Evolutionary conservation across 2,888 invertebrate genomes (phyloP).

Genomic region (Zonitis immaculata): DNA sequence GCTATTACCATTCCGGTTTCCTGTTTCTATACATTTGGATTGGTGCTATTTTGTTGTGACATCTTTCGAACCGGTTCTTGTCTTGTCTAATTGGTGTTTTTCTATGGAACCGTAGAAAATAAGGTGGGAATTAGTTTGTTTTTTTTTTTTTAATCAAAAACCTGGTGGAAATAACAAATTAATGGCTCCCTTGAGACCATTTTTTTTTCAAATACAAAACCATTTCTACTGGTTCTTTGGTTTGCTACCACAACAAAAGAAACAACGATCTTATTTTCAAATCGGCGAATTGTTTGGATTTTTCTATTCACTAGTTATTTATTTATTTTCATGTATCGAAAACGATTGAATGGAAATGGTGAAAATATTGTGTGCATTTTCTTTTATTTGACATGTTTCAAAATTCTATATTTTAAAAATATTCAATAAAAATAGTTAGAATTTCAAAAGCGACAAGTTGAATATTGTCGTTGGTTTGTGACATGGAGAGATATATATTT

Average conservation of each 20-base stretch:
- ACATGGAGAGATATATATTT: not conserved
- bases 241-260: not conserved
- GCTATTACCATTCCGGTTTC: too few species aligned
- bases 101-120: conserved; percentile 19
- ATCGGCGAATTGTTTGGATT: not conserved
- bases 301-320: too few species aligned
- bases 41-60: conserved; percentile 26
- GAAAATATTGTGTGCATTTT: too few species aligned
- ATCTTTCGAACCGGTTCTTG: conserved; percentile 13
- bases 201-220: conserved; percentile 12
- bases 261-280: not conserved
- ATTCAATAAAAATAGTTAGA: too few species aligned
- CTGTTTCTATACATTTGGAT: conserved; percentile 19
- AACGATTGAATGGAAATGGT: too few species aligned
- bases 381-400: too few species aligned
- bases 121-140: conserved; percentile 26
- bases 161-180: too few species aligned
- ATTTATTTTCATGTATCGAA: too few species aligned
- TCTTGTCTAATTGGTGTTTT: conserved; percentile 27
- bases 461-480: not conserved
- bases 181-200: conserved; percentile 19
- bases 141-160: too few species aligned
- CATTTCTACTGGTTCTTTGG: conserved; percentile 7
- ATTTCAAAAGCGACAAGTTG: too few species aligned
- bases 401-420: too few species aligned